These are phyloP conservation scores for Tupaia chinensis DNA, from an alignment of 2,113 vertebrate genomes.

Conservation along the genomic window DNA sequence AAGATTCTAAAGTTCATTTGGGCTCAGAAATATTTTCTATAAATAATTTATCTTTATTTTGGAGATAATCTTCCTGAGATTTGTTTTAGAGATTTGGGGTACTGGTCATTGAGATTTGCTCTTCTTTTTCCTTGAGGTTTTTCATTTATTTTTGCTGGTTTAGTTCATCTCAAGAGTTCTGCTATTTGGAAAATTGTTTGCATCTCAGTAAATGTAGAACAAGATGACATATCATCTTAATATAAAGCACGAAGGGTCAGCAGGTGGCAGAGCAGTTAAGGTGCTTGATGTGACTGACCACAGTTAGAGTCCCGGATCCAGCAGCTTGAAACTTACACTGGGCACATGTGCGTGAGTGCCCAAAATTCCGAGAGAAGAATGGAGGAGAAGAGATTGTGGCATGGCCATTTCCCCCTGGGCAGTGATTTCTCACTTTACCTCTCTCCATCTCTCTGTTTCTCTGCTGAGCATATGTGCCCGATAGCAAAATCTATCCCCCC, in stretches of 20 bases:
- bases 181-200: conserved; percentile 84
- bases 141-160: conserved; percentile 78
- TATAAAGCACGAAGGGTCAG: conserved; percentile 75
- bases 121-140: conserved; percentile 79
- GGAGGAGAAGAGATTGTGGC: too few species aligned
- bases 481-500: too few species aligned
- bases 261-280: too few species aligned
- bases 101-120: conserved; percentile 68
- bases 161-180: conserved; percentile 76
- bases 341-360: too few species aligned
- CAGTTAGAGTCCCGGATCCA: too few species aligned
- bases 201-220: conserved; percentile 81
- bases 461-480: too few species aligned
- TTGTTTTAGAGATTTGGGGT: conserved; percentile 68
- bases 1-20: not conserved
- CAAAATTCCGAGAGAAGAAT: too few species aligned
- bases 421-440: too few species aligned
- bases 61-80: conserved; percentile 62
- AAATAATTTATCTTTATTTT: not conserved
- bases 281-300: too few species aligned
- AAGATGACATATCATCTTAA: conserved; percentile 86
- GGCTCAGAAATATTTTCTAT: not conserved
- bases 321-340: too few species aligned
- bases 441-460: too few species aligned
- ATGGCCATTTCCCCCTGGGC: too few species aligned